Percentiles rank a stretch among this genome's conserved stretches.
phyloP scores from a whole-genome alignment of 2,888 invertebrate species.

The Galeruca laticollis region DNA sequence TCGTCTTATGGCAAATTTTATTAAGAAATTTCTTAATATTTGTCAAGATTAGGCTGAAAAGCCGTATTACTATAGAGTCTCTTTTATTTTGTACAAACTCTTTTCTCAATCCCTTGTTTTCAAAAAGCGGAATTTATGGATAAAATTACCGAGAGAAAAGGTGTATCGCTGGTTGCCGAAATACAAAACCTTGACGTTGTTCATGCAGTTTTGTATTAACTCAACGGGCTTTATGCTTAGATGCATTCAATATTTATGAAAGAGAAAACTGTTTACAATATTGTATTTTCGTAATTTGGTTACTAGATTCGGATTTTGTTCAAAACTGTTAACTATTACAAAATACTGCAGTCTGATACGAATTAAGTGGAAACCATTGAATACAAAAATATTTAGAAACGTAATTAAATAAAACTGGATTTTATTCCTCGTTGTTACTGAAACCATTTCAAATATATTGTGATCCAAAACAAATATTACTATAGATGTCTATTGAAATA shows the following conservation, averaged over 20 bases:
- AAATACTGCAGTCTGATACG: neutral
- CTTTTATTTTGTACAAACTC: neutral
- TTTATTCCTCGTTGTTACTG: neutral
- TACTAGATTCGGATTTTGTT: neutral
- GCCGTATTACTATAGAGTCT: neutral
- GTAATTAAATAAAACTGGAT: no score
- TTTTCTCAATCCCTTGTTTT: neutral
- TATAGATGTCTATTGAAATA: no score
- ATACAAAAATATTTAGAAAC: no score
- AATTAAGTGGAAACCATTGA: neutral
- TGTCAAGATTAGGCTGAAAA: conserved; percentile 1
- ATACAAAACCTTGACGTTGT: neutral
- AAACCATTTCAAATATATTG: no score
- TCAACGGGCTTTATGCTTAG: neutral
- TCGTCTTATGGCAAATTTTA: neutral
- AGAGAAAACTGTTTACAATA: neutral
- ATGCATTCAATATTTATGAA: neutral
- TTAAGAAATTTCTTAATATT: neutral
- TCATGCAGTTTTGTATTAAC: neutral
- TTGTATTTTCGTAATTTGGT: neutral
- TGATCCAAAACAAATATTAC: no score
- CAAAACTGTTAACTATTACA: no score
- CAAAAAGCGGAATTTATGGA: conserved; percentile 1
- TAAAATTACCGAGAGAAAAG: neutral
- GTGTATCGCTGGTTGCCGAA: neutral